Base-by-base conservation (phyloP, 2,888 invertebrate species). In the Campaea margaritaria region DNA sequence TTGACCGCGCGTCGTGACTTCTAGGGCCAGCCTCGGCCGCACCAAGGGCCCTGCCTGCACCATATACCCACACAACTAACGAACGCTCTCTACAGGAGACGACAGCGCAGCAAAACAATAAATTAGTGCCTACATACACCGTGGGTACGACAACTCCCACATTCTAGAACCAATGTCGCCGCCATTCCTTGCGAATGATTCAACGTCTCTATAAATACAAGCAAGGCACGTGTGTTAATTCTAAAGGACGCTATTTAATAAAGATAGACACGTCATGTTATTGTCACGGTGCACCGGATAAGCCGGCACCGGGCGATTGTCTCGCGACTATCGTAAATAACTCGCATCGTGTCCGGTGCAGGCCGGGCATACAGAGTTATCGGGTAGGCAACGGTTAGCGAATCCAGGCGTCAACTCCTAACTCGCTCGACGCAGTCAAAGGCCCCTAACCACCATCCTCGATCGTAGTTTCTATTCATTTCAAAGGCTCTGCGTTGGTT, bases 311-410 rank as follows among this genome's bases (percentile, higher is more conserved):
- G 83, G 86, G 80, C 89, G 89, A 92, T 91, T 91, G 91, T 91
- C 87, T 89, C 83, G 83, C 85, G 80, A 79, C 85, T 83, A 83
- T 91, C 91, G 91, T 92, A 92, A 92, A 92, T 92, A 89, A 92
- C 90, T 82, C 83, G 82, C 76, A 68, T 78, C 76, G 81, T 89
- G 90, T 91, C 91, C 90, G 91, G 90, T 87, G 82, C 79, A 80
- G 75, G 82, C 80, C 72, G 77, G 77, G 90, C 86, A 89, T 89
- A 89, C 89, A 82, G 86, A 89, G 84, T 87, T 83, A 78, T 79
- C 79, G 73, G 72, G 76, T 69, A 76, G 76, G 69, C 76, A 74
- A 27, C 50, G 73, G 76, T 78, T 83, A 74, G 87, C 86, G 81
- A 87, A 89, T 83, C 81, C 82, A 73, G 67, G 69, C 64, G 60